phyloP scores from a whole-genome alignment of 2,888 invertebrate genomes.

The Cheilosia variabilis region DNA sequence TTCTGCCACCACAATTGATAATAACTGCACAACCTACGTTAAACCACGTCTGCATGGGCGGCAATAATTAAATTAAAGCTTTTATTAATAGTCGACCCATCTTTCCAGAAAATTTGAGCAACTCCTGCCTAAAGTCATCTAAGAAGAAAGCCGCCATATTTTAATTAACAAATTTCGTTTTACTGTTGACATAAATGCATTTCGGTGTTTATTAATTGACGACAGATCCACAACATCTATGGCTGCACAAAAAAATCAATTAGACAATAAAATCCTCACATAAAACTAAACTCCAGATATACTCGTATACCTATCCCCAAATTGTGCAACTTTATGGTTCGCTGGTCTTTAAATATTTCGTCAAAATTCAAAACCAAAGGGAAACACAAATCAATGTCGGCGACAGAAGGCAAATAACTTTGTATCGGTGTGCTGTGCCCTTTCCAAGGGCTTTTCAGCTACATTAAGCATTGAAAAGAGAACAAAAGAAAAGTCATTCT shows the following conservation, averaged over 20 bases:
- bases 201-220: constrained; percentile 32
- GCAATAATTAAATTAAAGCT: too few relatives aligned
- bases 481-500: constrained; percentile 1
- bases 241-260: constrained; percentile 29
- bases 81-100: neutral
- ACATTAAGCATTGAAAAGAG: constrained; percentile 16
- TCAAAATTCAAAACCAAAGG: neutral
- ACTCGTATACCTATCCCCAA: neutral
- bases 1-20: too few relatives aligned
- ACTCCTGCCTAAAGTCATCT: neutral
- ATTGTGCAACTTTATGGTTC: constrained; percentile 46
- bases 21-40: too few relatives aligned
- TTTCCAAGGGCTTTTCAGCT: constrained; percentile 46
- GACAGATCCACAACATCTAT: neutral
- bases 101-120: neutral
- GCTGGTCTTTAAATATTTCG: constrained; percentile 19
- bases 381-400: neutral
- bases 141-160: constrained; percentile 20
- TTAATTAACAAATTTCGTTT: constrained; percentile 44
- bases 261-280: constrained; percentile 34
- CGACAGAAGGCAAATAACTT: constrained; percentile 23
- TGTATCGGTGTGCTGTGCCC: constrained; percentile 10
- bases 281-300: constrained; percentile 26
- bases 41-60: too few relatives aligned
- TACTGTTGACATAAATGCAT: constrained; percentile 39